Percentiles rank a stretch among this genome's conserved stretches.
Evolutionary conservation across 30 jellyfish, hydroid and myxozoan species (phyloP).

Genomic region (Turritopsis rubra): DNA sequence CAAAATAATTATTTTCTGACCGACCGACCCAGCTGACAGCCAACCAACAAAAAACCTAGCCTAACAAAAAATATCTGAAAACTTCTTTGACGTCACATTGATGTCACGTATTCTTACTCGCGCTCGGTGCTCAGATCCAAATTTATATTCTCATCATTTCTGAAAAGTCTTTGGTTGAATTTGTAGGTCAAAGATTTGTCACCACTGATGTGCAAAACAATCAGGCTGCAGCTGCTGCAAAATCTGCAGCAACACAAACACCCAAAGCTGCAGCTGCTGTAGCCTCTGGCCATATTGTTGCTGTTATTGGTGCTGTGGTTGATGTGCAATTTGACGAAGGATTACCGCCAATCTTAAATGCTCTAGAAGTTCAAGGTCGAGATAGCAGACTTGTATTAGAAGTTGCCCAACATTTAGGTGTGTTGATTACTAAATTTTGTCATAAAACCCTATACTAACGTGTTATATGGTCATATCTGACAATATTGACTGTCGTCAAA

Average conservation of each 20-base stretch:
- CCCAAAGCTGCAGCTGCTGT: slow-evolving; percentile 33
- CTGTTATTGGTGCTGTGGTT: slow-evolving; percentile 99
- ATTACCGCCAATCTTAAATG: slow-evolving; percentile 97
- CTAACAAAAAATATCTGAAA: too few species aligned
- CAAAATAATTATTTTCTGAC: too few species aligned
- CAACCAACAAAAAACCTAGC: too few species aligned
- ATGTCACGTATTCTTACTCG: too few species aligned
- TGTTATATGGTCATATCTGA: too few species aligned
- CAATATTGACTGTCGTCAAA: too few species aligned
- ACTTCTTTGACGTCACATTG: too few species aligned
- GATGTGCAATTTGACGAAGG: slow-evolving; percentile 97
- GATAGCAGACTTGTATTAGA: slow-evolving; percentile 87
- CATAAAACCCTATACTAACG: too few species aligned
- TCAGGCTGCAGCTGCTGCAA: slow-evolving; percentile 80
- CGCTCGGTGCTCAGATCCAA: too few species aligned
- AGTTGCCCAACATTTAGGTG: slow-evolving; percentile 99
- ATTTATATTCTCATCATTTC: too few species aligned
- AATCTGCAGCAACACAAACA: slow-evolving; percentile 39
- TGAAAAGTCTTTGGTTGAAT: too few species aligned
- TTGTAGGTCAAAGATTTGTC: slow-evolving; percentile 74
- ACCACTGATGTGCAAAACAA: slow-evolving; percentile 66
- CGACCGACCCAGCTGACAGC: too few species aligned
- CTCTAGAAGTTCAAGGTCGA: slow-evolving; percentile 98
- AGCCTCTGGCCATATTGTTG: slow-evolving; percentile 82
- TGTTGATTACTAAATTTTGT: not conserved